Evolutionary conservation across 2,888 invertebrate species (phyloP).

Genomic region (Brachyptera risi): DNA sequence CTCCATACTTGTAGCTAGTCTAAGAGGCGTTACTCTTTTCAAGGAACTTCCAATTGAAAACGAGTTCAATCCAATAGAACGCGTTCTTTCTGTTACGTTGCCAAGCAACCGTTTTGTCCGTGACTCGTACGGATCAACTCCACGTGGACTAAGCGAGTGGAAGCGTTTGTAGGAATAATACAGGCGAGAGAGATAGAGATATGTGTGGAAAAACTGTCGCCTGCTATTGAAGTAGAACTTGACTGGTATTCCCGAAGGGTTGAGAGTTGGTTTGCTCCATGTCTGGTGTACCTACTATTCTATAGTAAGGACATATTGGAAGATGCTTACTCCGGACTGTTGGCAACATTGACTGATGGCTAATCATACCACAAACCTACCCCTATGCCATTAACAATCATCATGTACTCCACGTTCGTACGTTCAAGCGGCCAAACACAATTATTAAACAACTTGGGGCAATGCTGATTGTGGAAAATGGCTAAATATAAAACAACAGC

Average conservation of each 20-base stretch:
- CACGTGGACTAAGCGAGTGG: constrained; percentile 33
- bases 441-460: background rate
- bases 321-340: constrained; percentile 13
- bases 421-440: constrained; percentile 3
- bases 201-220: constrained; percentile 20
- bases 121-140: constrained; percentile 31
- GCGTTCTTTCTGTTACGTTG: constrained; percentile 34
- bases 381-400: constrained; percentile 5
- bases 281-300: constrained; percentile 18
- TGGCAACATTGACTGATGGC: constrained; percentile 12
- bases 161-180: background rate
- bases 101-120: constrained; percentile 31
- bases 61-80: constrained; percentile 31
- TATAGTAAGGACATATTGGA: constrained; percentile 16
- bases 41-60: constrained; percentile 34
- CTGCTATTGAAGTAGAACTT: constrained; percentile 32
- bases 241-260: constrained; percentile 27
- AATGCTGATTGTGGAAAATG: background rate
- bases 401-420: too few relatives aligned
- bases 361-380: constrained; percentile 18
- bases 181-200: constrained; percentile 11
- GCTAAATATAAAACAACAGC: background rate
- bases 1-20: constrained; percentile 25
- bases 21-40: constrained; percentile 30
- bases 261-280: constrained; percentile 29